Evolutionary conservation across 2,113 vertebrate species (phyloP).

Genomic region (Sphyrna mokarran): DNA sequence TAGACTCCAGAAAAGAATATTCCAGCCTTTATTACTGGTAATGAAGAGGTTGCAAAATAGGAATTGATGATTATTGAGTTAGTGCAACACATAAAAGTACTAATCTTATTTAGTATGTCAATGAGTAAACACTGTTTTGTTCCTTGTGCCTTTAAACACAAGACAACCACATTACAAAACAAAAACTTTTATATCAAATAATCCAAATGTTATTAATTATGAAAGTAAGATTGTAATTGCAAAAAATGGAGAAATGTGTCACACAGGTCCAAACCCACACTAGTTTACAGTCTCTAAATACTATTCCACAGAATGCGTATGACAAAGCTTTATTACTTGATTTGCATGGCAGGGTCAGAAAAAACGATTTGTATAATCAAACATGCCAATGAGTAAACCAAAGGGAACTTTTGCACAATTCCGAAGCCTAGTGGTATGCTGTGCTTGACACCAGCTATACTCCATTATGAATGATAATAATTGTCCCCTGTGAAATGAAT

Average conservation of each 20-base stretch:
- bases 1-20: too few species aligned
- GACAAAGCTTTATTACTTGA: neutral
- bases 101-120: neutral
- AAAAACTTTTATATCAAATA: neutral
- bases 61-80: neutral
- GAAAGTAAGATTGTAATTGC: neutral
- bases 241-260: neutral
- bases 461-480: constrained; percentile 6
- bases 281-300: neutral
- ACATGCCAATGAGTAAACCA: neutral
- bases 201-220: neutral
- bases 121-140: neutral
- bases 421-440: neutral
- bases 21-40: neutral
- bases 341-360: neutral
- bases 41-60: neutral
- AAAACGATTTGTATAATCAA: neutral
- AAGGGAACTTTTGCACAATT: neutral
- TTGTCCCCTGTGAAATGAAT: constrained; percentile 21
- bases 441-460: constrained; percentile 12
- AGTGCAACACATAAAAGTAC: neutral
- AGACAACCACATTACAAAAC: neutral
- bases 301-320: neutral
- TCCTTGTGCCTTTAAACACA: neutral
- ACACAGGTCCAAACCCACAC: neutral